Evolutionary conservation across 37 sponge, comb jelly and placozoan genomes (phyloP).

Genomic region (Agelas oroides): DNA sequence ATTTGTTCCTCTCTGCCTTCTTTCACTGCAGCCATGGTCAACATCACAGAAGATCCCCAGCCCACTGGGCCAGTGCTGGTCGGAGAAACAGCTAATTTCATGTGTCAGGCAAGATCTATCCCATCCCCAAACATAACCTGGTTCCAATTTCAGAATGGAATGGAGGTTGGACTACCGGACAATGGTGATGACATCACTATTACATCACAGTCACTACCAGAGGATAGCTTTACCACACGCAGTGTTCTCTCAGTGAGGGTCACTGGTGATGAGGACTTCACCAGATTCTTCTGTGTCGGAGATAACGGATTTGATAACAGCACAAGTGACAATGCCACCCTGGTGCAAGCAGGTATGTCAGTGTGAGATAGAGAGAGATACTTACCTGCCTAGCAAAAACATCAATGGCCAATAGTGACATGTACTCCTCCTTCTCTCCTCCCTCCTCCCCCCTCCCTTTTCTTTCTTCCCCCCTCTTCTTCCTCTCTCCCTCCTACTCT

Average conservation of each 20-base stretch:
- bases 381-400: no score
- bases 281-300: no score
- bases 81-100: background rate
- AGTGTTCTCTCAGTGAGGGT: no score
- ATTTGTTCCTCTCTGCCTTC: no score
- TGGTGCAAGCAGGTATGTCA: background rate
- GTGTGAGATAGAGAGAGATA: no score
- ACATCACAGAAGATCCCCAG: no score
- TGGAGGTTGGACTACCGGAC: background rate
- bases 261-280: no score
- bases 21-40: no score
- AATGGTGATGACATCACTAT: slow-evolving; percentile 1
- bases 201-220: background rate
- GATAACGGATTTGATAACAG: background rate
- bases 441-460: background rate
- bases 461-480: background rate
- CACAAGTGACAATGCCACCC: background rate
- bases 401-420: no score
- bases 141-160: background rate
- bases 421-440: background rate
- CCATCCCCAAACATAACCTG: slow-evolving; percentile 45
- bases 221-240: no score
- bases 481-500: background rate
- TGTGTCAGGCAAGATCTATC: background rate
- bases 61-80: no score